A percentile compares a stretch with the other conserved stretches of the same genome.
Evolutionary conservation across 2,797 vertebrate species (phyloP).

Genomic region (Vultur gryphus): DNA sequence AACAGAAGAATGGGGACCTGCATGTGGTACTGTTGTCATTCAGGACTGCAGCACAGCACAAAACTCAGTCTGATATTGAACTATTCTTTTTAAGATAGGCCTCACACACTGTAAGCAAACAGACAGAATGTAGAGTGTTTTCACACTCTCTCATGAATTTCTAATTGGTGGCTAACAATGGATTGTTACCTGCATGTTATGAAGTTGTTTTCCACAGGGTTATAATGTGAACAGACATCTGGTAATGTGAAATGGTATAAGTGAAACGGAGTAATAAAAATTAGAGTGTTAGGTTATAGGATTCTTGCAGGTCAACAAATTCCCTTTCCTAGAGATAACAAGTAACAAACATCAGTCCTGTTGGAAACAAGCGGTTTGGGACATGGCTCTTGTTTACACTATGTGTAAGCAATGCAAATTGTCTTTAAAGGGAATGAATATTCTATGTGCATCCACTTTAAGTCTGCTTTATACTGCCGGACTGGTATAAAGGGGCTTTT

Average conservation of each 20-base stretch:
- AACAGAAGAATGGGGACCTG: neutral
- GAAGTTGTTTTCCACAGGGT: constrained; percentile 18
- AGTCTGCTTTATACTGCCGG: neutral
- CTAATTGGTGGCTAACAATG: constrained; percentile 39
- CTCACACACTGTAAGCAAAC: neutral
- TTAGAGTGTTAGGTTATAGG: neutral
- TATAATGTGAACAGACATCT: constrained; percentile 8
- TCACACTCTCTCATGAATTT: constrained; percentile 22
- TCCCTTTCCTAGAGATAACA: neutral
- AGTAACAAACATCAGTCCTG: neutral
- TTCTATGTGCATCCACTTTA: neutral
- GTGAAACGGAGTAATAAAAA: constrained; percentile 27
- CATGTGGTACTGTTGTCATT: neutral
- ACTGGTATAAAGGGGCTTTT: neutral
- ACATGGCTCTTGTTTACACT: neutral
- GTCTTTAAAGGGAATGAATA: neutral
- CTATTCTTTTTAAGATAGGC: neutral
- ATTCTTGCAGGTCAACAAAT: neutral
- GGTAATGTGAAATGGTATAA: neutral
- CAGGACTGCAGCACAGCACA: neutral
- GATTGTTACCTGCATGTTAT: neutral
- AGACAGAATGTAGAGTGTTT: neutral
- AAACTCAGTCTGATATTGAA: neutral
- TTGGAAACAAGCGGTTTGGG: neutral
- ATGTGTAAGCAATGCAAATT: neutral